Conservation (phyloP, 2,797 vertebrate species). For the Cryptoprocta ferox region DNA sequence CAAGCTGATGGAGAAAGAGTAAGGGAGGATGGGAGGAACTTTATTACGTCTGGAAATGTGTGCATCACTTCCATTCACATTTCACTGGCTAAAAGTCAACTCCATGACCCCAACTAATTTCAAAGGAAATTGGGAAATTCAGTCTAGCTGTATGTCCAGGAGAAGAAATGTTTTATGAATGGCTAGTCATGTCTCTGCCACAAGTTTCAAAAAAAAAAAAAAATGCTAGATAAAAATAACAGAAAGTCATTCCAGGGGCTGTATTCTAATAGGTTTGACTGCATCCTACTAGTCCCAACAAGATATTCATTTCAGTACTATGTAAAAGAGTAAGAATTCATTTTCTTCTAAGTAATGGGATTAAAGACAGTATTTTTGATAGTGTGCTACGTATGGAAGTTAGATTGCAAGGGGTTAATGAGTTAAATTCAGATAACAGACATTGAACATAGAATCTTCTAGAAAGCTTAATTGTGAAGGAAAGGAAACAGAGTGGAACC, state of each 20-base stretch:
- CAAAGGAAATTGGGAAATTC: not conserved
- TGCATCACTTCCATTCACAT: not conserved
- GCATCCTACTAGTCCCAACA: not conserved
- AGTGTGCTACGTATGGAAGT: not conserved
- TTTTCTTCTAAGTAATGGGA: constrained; percentile 32
- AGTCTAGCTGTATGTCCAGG: not conserved
- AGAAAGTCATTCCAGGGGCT: not conserved
- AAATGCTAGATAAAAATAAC: not conserved
- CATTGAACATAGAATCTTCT: not conserved
- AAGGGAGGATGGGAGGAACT: not conserved
- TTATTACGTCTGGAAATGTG: not conserved
- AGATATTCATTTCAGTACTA: not conserved
- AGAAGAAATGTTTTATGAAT: constrained; percentile 43
- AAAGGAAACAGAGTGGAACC: not conserved
- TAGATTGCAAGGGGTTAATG: not conserved
- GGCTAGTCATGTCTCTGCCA: not conserved
- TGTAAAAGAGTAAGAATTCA: constrained; percentile 18
- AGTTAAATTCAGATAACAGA: not conserved
- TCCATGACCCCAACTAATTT: not conserved
- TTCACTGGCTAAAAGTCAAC: not conserved
- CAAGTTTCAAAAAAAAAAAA: not conserved
- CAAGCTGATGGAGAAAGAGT: not conserved
- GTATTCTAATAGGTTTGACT: not conserved
- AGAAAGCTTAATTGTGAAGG: constrained; percentile 1
- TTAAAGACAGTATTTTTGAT: not conserved